A percentile compares a stretch with the other conserved stretches of the same genome.
Conservation (phyloP, 2,888 invertebrate genomes). For the Cryptocheilus praepositus region DNA sequence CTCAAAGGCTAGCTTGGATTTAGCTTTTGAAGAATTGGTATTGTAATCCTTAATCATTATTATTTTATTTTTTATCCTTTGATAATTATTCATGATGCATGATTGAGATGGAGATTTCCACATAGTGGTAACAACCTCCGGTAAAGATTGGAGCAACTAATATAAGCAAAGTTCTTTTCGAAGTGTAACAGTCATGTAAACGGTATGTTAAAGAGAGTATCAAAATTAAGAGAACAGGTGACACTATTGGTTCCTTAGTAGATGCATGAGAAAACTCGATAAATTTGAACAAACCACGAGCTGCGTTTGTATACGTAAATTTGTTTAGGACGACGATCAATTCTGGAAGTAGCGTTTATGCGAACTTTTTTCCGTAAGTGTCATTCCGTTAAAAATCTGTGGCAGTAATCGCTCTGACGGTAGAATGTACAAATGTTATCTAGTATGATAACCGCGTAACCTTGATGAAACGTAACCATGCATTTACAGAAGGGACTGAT, state of each 20-base stretch:
- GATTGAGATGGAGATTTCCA: constrained; percentile 40
- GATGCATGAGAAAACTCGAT: constrained; percentile 40
- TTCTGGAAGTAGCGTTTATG: too few species aligned
- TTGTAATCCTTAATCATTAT: constrained; percentile 41
- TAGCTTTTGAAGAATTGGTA: constrained; percentile 34
- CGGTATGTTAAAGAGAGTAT: constrained; percentile 40
- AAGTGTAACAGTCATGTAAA: constrained; percentile 33
- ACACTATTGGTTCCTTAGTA: constrained; percentile 44
- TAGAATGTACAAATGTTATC: constrained; percentile 15
- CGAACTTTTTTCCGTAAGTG: too few species aligned
- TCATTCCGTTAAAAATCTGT: too few species aligned
- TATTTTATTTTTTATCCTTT: constrained; percentile 43
- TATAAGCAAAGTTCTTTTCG: constrained; percentile 32
- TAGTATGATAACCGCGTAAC: constrained; percentile 31
- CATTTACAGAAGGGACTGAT: constrained; percentile 48
- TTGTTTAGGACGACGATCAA: too few species aligned
- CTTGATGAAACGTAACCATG: constrained; percentile 46
- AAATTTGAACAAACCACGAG: neutral
- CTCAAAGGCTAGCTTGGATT: constrained; percentile 37
- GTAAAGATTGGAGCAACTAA: constrained; percentile 57
- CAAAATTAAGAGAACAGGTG: constrained; percentile 31
- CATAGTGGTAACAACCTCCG: constrained; percentile 47
- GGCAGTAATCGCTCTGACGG: neutral
- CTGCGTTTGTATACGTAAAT: neutral
- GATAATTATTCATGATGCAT: constrained; percentile 36